Base-by-base conservation (phyloP, 2,113 vertebrate species). In the Tragelaphus scriptus region DNA sequence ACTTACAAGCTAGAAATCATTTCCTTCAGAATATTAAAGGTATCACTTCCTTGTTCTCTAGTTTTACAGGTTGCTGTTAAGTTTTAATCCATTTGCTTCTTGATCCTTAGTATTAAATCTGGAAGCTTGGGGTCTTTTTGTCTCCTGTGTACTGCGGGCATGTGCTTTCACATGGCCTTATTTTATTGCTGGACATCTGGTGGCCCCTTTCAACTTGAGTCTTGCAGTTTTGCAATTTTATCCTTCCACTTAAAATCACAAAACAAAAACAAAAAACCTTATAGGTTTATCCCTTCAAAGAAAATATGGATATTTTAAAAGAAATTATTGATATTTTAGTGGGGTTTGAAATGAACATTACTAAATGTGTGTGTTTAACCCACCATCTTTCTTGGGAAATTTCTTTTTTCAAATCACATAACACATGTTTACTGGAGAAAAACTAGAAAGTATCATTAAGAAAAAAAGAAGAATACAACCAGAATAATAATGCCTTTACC, bases 301-400 rank as follows among this genome's bases (percentile, higher is more conserved):
- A 93, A 91, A 89, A 91, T 53, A 47, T 79, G 79, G 16, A 55
- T 85, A 47, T 88, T 71, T 95, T 55, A 77, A 92, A 96, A 71
- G 36, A 93, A 91, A 89, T 89, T 53, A 47, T 79, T 82, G 16
- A 55, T 85, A 36, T 88, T 75, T 95, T 55, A 77, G 65, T 89
- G 28, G 59, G 36, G 28, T 63, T 91, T 44, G 55, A 94, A 36
- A 68, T 13, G 26, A 84, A 40, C 63, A 96, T 49, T 90, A 61
- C 30, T 79, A 71, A 95, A n/a, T 49, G 11, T 51, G 8, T 56
- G 19, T 85, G 80, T 49, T 95, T 93, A 84, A 81, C 26, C 13
- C 44, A n/a, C 13, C 12, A 61, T 44, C 47, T 97, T 94, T 85
- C 71, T 47, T 51, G 71, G 13, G 28, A 77, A 14, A 19, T 65